Evolutionary conservation across 2,888 invertebrate genomes (phyloP), one percentile per base, ranked within the genome.

Genomic region (Tigriopus californicus): DNA sequence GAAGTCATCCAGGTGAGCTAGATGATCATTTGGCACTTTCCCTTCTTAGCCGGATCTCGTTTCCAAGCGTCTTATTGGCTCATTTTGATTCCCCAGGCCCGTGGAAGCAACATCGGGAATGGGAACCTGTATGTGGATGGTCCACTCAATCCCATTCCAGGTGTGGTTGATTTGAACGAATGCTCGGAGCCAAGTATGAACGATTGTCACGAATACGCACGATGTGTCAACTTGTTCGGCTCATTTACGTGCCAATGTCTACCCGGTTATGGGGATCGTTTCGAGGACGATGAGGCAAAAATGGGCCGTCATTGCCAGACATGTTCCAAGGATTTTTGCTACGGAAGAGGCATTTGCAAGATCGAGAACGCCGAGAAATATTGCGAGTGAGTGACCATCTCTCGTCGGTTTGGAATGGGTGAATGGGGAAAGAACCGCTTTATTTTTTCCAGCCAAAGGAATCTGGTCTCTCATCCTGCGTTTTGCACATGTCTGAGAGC

Each of bases 81-180:
- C 13, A 18, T 49, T 15, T 18, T n/a, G n/a, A n/a, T n/a, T n/a
- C n/a, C n/a, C 8, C 79, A 85, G 58, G 75, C 86, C 1, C 76
- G 87, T 13, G 82, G 85, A 64, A 89, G 90, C 71, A 89, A 90
- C 68, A 82, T 91, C 40, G 91, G 90, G 0, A 81, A 85, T 48
- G 88, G 88, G 3, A 84, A 83, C 0, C 72, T 91, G 0, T 88
- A 81, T 76, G 89, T 89, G 0, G 85, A 85, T 64, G 80, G 82
- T 1, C 83, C 84, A 0, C 80, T 82, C 0, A 87, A 85, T 18
- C 81, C 85, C 0, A 80, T 89, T 15, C 80, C 84, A 0, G 80
- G 81, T 41, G 70, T 15, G 65, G 18, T 69, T 81, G 90, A 91
- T 72, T 71, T 90, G 64, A 87, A 91, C 68, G 91, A 91, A 70